Base-by-base conservation (phyloP, 2,113 vertebrate genomes). In the Callipepla squamata region DNA sequence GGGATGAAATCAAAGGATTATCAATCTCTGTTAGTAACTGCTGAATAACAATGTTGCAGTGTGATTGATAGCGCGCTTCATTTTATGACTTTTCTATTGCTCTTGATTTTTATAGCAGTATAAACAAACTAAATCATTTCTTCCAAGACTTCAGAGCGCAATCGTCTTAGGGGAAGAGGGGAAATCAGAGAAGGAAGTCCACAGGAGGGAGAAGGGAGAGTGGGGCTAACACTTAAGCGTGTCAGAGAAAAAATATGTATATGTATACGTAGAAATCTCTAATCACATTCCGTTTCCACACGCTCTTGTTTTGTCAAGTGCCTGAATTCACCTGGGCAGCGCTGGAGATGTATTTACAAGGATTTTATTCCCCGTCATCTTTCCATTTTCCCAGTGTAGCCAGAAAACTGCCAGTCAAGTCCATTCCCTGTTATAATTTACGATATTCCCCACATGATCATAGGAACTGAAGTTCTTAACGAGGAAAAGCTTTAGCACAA, bases 41-140 rank as follows among this genome's bases (percentile, higher is more conserved):
- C 97, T 97, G 97, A 98, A 97, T 97, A 97, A 97, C 97, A 97
- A 96, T 97, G 96, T 95, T 96, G 97, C 87, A 58, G 94, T 95
- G 97, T 99, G 99, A 99, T 99, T 98, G 98, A 99, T 98, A 97
- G 98, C 92, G 97, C 97, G 98, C 98, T 98, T 98, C 97, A 87
- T 98, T 99, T 99, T 99, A 99, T 98, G 98, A 98, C 98, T 99
- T 98, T 98, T 98, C 98, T 97, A 98, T 98, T 98, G 98, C 98
- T 98, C 97, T 97, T 97, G 94, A 98, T 97, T 98, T 98, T 99
- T 98, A 98, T 98, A 98, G 98, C 98, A 98, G 98, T 96, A 98
- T 98, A 98, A 98, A 99, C 98, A 98, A 97, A 98, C 98, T 98
- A 98, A 98, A 98, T 98, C 98, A 98, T 98, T 98, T 98, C 97